Evolutionary conservation across 1,140 invertebrate species (phyloP), one percentile per base, ranked within the genome.

Genomic region (Thrips palmi): DNA sequence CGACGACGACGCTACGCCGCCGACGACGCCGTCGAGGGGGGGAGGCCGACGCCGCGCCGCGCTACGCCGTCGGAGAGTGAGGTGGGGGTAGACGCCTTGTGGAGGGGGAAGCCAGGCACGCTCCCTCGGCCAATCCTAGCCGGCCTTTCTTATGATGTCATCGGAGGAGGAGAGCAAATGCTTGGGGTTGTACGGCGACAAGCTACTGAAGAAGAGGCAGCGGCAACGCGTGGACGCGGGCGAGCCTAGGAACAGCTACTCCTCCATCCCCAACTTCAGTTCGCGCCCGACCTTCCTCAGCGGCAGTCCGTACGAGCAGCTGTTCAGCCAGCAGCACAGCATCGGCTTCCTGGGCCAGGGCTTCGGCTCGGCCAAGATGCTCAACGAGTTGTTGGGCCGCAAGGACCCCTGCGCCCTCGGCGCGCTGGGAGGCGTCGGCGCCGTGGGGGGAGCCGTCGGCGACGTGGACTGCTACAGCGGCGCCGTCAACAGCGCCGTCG

Each of bases 211-310:
- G 71, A 87, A 86, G 72, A 74, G 81, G 67, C 79, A 78, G 65
- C 77, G 83, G 75, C 82, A 87, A 71, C 76, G 84, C 67, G 82
- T 87, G 66, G 83, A 88, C 76, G 82, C 82, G 67, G 82, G 82
- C 54, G 82, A 87, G 70, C 83, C 83, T 59, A 74, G 84, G 63
- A 87, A 87, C 71, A 80, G 77, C 58, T 87, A 87, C 67, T 82
- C 80, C 49, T 80, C 77, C 58, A 83, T 83, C 55, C 77, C 79
- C 59, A 81, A 77, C 60, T 79, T 78, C 57, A 76, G 76, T 67
- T 81, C 77, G 64, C 73, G 78, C 59, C 76, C 74, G 60, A 74
- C 70, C 58, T 80, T 80, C 64, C 74, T 83, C 59, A 74, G 77
- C 57, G 69, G 76, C 56, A 71, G 76, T 67, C 63, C 83, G 52